phyloP scores from a whole-genome alignment of 1,140 invertebrate genomes.

The Propsilocerus akamusi region DNA sequence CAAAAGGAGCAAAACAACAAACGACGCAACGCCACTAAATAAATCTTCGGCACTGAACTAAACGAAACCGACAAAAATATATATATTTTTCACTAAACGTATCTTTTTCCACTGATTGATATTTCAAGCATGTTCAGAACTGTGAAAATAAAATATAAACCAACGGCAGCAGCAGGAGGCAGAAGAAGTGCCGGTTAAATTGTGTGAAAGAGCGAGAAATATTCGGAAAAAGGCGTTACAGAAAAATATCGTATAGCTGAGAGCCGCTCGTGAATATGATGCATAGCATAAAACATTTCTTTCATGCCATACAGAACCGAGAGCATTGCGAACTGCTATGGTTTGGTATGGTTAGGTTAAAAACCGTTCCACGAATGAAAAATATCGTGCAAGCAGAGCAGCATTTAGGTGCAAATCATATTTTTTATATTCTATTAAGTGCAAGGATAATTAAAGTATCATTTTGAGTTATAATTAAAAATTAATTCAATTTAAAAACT shows the following conservation, averaged over 20 bases:
- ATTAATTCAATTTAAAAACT: too few relatives aligned
- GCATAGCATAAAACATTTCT: neutral
- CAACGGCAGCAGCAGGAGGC: neutral
- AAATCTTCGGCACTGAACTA: too few relatives aligned
- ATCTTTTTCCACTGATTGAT: neutral
- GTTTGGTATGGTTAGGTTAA: neutral
- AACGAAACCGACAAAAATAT: too few relatives aligned
- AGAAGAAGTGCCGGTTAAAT: neutral
- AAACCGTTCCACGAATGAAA: neutral
- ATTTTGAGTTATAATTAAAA: too few relatives aligned
- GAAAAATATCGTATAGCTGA: neutral
- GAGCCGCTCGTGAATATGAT: neutral
- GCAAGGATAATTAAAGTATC: too few relatives aligned
- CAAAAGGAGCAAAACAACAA: too few relatives aligned
- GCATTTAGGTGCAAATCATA: too few relatives aligned
- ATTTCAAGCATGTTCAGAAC: neutral
- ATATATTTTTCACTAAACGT: too few relatives aligned
- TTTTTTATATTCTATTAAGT: too few relatives aligned
- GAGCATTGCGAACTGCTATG: too few relatives aligned
- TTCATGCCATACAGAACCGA: neutral
- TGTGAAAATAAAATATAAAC: slow-evolving; percentile 3
- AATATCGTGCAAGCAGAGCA: too few relatives aligned
- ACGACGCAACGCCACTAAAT: too few relatives aligned
- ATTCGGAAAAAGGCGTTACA: slow-evolving; percentile 1
- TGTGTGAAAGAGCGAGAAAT: slow-evolving; percentile 1